Percentiles rank a stretch among this genome's conserved stretches.
phyloP scores from a whole-genome alignment of 37 sponge, comb jelly and placozoan species.

The Beroe ovata region DNA sequence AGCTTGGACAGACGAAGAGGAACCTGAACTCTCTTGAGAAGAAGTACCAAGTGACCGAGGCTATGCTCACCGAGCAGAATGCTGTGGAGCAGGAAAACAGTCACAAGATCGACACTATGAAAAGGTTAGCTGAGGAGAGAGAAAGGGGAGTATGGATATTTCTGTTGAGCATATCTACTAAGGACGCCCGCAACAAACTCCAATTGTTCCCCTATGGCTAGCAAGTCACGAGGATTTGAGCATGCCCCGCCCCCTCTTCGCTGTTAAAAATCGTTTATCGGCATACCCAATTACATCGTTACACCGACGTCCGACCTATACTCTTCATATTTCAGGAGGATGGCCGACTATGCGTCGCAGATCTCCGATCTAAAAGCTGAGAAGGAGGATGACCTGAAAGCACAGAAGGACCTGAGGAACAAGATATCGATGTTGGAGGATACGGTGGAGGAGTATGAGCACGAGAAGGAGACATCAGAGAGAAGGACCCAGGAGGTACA shows the following conservation, averaged over 20 bases:
- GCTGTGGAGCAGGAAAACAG: not conserved
- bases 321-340: not conserved
- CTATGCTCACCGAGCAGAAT: not conserved
- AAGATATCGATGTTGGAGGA: slow-evolving; percentile 28
- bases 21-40: slow-evolving; percentile 2
- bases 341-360: slow-evolving; percentile 24
- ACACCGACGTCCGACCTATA: too few species aligned
- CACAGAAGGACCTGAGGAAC: slow-evolving; percentile 45
- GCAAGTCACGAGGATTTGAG: too few species aligned
- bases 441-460: slow-evolving; percentile 7
- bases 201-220: too few species aligned
- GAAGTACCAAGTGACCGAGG: not conserved
- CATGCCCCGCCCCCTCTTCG: too few species aligned
- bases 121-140: slow-evolving; percentile 17
- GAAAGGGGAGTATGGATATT: too few species aligned
- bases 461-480: slow-evolving; percentile 9
- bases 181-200: too few species aligned
- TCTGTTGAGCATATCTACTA: too few species aligned
- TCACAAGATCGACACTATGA: slow-evolving; percentile 39
- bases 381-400: slow-evolving; percentile 6
- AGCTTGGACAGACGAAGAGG: not conserved
- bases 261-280: too few species aligned
- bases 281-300: too few species aligned
- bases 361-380: slow-evolving; percentile 17
- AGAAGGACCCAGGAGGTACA: slow-evolving; percentile 16